These are phyloP conservation scores for Calameuta filiformis DNA, from an alignment of 2,888 invertebrate species.

Conservation along the genomic window DNA sequence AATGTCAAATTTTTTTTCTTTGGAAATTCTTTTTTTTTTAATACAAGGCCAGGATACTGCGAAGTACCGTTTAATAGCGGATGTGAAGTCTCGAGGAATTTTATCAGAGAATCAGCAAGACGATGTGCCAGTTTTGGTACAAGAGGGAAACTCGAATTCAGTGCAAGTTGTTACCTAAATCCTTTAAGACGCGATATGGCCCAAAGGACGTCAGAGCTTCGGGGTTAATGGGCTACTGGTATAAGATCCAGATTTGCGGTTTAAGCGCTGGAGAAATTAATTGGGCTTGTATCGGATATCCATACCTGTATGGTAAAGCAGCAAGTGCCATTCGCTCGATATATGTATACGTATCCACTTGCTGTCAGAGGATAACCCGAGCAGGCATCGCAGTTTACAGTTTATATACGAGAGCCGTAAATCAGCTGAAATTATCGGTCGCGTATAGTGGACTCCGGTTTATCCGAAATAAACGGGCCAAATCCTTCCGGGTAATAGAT, in stretches of 20 bases:
- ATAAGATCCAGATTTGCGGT: not conserved
- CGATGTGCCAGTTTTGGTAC: not conserved
- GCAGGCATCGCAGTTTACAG: not conserved
- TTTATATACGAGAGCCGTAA: not conserved
- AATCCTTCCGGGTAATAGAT: not conserved
- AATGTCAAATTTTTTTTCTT: no score
- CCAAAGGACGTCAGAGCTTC: not conserved
- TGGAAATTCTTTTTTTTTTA: no score
- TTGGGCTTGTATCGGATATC: slow-evolving; percentile 3
- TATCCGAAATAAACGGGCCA: not conserved
- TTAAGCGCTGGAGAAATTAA: not conserved
- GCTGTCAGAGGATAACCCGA: not conserved
- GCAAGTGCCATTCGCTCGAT: not conserved
- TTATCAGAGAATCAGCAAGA: not conserved
- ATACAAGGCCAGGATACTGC: no score
- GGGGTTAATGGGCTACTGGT: not conserved
- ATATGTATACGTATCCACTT: not conserved
- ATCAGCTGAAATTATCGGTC: slow-evolving; percentile 2
- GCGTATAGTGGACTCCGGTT: not conserved
- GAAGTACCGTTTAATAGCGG: no score
- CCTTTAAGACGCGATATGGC: not conserved
- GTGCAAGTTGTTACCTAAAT: not conserved
- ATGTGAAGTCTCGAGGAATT: no score
- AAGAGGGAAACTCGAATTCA: not conserved
- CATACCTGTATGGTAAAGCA: not conserved